Evolutionary conservation across 1,140 invertebrate species (phyloP), one percentile per base, ranked within the genome.

Genomic region (Ceratoteleas bidentatus): DNA sequence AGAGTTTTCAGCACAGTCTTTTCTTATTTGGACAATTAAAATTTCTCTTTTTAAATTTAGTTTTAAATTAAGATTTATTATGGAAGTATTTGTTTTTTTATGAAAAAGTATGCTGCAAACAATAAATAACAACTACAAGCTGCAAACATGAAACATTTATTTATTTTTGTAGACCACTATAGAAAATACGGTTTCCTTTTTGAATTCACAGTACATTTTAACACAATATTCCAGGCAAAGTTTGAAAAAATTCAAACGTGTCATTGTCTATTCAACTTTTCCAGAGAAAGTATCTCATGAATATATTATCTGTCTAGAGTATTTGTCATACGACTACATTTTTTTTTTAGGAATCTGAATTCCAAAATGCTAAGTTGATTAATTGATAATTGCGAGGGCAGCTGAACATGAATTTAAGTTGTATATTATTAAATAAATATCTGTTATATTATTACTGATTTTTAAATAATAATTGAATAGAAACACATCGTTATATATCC

Each of bases 241-340:
- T 52, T 52, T 0, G 34, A 69, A 64, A 69, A 75, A 69, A 58
- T 64, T 53, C 49, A 40, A 68, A 60, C 38, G 36, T 50, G 38
- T 60, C 56, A 72, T 60, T 47, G 53, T 65, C 43, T 60, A 60
- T 65, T 78, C 60, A 72, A 54, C 0, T 70, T 78, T 72, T 54
- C 47, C 49, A 54, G 76, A 79, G 76, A 79, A 79, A 72, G 76
- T 79, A 72, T 72, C 54, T 79, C 56, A 66, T 79, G 76, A 79
- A 79, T 79, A 79, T n/a, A 66, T 61, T 72, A 79, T 72, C 40
- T 34, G 32, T 57, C 11, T 50, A 52, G 45, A 57, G 47, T 65
- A 70, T 78, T 52, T 65, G 65, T 70, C 60, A 78, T 50, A 56
- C 34, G 66, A 34, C 7, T 53, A 70, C 3, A 34, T 0, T 68